A percentile compares a stretch with the other conserved stretches of the same genome.
Conservation (phyloP, 2,797 vertebrate species). For the Pangasius sanitwongsei region DNA sequence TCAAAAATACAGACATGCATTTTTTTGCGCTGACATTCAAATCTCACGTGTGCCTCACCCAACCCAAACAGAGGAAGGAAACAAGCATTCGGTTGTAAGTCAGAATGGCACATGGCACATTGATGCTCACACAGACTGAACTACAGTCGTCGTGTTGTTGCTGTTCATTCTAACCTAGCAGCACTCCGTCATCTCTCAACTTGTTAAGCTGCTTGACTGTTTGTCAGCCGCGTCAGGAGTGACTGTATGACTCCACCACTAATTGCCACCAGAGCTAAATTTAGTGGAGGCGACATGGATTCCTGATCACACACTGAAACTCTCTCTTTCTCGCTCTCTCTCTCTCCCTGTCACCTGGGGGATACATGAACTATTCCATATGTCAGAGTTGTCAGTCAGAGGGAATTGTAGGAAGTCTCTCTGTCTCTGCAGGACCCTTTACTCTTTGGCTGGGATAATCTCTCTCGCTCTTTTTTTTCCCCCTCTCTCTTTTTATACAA, state of each 20-base stretch:
- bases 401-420: constrained; percentile 91
- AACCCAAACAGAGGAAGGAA: constrained; percentile 20
- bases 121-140: constrained; percentile 36
- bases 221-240: constrained; percentile 93
- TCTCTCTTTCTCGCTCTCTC: constrained; percentile 66
- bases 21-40: constrained; percentile 29
- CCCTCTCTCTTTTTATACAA: constrained; percentile 50
- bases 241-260: constrained; percentile 89
- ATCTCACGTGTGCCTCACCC: constrained; percentile 29
- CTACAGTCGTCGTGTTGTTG: not conserved
- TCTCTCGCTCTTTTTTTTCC: constrained; percentile 16
- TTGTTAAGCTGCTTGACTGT: constrained; percentile 80
- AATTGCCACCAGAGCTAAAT: constrained; percentile 98
- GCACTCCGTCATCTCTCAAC: constrained; percentile 67
- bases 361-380: constrained; percentile 99
- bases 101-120: constrained; percentile 26
- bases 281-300: constrained; percentile 90
- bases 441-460: constrained; percentile 26
- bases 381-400: constrained; percentile 99
- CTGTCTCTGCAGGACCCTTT: constrained; percentile 81
- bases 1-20: constrained; percentile 16
- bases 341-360: constrained; percentile 89
- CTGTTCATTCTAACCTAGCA: constrained; percentile 67
- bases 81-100: constrained; percentile 38
- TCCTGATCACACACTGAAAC: constrained; percentile 89